Evolutionary conservation across 1,140 invertebrate species (phyloP).

Genomic region (Pararge aegeria): DNA sequence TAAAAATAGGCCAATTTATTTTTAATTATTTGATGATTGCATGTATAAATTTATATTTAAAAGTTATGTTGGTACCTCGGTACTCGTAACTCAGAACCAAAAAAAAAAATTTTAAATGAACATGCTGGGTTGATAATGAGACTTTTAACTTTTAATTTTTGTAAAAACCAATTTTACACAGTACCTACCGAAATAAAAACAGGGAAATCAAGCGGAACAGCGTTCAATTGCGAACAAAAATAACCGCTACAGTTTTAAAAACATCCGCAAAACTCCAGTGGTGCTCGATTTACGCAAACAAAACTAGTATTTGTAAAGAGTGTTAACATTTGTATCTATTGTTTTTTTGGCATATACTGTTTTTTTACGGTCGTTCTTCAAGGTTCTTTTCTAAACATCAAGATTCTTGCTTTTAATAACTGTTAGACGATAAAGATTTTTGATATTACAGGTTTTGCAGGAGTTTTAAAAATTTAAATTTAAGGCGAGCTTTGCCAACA

Average conservation of each 20-base stretch:
- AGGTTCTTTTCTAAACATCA: too few species aligned
- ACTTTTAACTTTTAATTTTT: not conserved
- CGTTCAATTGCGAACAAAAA: constrained; percentile 9
- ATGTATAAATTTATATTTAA: too few species aligned
- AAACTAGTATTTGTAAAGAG: constrained; percentile 1
- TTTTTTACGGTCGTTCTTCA: too few species aligned
- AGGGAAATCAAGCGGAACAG: not conserved
- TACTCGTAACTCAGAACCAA: too few species aligned
- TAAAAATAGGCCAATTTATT: too few species aligned
- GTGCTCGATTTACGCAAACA: not conserved
- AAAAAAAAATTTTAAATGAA: not conserved
- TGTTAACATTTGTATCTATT: constrained; percentile 1
- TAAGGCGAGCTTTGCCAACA: too few species aligned
- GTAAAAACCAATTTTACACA: not conserved
- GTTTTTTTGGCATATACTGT: not conserved
- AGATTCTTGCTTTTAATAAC: too few species aligned
- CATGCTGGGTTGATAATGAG: not conserved
- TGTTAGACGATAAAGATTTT: too few species aligned
- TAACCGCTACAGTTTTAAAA: constrained; percentile 10
- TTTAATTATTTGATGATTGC: too few species aligned
- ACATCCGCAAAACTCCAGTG: not conserved
- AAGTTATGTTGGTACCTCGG: too few species aligned
- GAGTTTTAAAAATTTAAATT: too few species aligned
- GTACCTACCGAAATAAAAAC: constrained; percentile 5
- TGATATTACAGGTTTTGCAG: too few species aligned